Base-by-base conservation (phyloP, 2,797 vertebrate species). In the Sebastes jordani region DNA sequence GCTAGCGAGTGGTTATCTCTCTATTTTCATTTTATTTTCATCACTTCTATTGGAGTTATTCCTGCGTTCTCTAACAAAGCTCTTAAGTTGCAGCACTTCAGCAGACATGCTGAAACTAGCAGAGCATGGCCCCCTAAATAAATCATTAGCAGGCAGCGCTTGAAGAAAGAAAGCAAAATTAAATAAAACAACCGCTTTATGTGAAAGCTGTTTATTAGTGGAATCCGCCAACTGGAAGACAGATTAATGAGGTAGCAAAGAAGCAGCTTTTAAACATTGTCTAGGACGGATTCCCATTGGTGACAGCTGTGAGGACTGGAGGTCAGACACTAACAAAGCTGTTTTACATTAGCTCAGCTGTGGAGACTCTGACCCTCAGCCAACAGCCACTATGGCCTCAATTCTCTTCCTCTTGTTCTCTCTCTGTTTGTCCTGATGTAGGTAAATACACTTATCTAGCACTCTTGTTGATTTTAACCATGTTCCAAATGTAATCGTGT, bases 181-280 rank as follows among this genome's bases (percentile, higher is more conserved):
- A 82, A 92, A 91, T 90, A 92, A 94, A 95, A 91, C 89, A 89
- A 89, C 71, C 60, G 61, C 75, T 92, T 92, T 90, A 82, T 91
- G 88, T 74, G 78, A 90, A 91, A 91, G 86, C 79, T 90, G 86
- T 94, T 94, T 92, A 92, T 95, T 90, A 85, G 86, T 66, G n/a
- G 88, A 91, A 89, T 91, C 82, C 72, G 80, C 82, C 25, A 84
- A 82, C 62, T 80, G 75, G 73, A 83, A 78, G 92, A 88, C 83
- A 89, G 93, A 95, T 93, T 93, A 93, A 95, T 93, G 92, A 95
- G 89, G 92, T 91, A 92, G 86, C 80, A 36, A 87, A 91, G 86
- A 91, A 86, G 81, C 87, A 46, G 74, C 86, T 90, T 95, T 93
- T 86, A 94, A 95, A 95, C 90, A 94, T 89, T 85, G 92, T 94